Conservation (phyloP, 2,113 vertebrate genomes). For the Neogale vison region DNA sequence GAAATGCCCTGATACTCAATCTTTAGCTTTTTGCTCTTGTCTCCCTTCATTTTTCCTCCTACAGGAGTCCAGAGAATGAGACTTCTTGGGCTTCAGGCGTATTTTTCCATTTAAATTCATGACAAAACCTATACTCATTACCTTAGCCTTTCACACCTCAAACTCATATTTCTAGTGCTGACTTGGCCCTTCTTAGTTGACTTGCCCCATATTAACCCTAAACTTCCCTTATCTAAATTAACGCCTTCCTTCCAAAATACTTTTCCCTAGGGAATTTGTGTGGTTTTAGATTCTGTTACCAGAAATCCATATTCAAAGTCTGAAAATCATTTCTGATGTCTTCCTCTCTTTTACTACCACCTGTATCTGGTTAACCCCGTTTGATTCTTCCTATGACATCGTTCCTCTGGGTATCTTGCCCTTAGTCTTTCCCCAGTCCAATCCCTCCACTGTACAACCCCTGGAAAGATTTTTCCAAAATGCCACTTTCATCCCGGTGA, state of each 20-base stretch:
- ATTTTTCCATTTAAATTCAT: slow-evolving; percentile 21
- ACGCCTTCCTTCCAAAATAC: slow-evolving; percentile 28
- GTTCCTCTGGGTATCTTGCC: background rate
- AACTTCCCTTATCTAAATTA: background rate
- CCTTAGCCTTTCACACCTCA: background rate
- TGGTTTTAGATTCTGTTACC: background rate
- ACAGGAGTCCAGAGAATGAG: background rate
- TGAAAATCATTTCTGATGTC: background rate
- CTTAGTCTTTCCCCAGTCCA: background rate
- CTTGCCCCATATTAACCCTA: background rate
- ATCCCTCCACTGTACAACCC: background rate
- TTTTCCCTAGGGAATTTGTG: background rate
- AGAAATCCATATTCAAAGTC: background rate
- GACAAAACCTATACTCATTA: background rate
- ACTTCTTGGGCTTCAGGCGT: background rate
- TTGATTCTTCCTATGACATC: background rate
- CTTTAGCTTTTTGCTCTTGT: background rate
- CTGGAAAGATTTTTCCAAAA: background rate
- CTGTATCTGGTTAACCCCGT: background rate
- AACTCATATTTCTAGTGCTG: background rate
- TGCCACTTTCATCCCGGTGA: background rate
- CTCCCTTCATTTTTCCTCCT: background rate
- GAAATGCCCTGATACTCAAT: background rate
- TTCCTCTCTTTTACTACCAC: background rate
- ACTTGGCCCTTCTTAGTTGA: background rate